Conservation (phyloP, 2,888 invertebrate genomes). For the Abrostola triplasia region DNA sequence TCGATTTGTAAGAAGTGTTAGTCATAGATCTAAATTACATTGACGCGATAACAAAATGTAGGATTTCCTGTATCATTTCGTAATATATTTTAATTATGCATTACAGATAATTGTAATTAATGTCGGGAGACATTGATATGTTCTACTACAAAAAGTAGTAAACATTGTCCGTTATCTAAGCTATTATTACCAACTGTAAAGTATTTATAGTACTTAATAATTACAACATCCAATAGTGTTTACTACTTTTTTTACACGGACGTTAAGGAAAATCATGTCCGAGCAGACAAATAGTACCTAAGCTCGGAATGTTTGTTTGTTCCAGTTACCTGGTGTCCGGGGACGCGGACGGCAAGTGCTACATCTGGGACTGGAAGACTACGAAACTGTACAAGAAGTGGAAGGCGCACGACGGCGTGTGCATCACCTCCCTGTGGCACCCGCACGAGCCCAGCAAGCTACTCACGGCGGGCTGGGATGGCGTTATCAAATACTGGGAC, state of each 20-base stretch:
- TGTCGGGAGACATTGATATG: neutral
- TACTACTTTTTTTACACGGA: neutral
- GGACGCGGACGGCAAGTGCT: conserved; percentile 99
- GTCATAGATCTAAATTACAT: neutral
- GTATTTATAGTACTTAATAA: neutral
- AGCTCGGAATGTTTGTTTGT: conserved; percentile 62
- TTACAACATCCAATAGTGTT: neutral
- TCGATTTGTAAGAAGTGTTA: neutral
- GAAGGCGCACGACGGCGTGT: conserved; percentile 99
- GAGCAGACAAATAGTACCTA: neutral
- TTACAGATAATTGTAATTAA: neutral
- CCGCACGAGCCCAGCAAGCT: conserved; percentile 99
- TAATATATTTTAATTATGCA: neutral
- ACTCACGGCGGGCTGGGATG: conserved; percentile 99
- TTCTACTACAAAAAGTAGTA: neutral
- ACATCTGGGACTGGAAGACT: conserved; percentile 99
- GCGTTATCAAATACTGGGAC: conserved; percentile 99
- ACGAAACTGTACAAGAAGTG: conserved; percentile 99
- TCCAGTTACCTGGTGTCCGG: conserved; percentile 98
- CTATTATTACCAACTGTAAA: neutral
- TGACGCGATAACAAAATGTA: conserved; percentile 7
- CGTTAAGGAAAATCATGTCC: conserved; percentile 4
- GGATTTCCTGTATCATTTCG: neutral
- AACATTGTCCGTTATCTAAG: neutral
- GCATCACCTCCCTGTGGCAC: conserved; percentile 98